These are phyloP conservation scores for Zapornia atra DNA, from an alignment of 2,113 vertebrate species.

Conservation along the genomic window DNA sequence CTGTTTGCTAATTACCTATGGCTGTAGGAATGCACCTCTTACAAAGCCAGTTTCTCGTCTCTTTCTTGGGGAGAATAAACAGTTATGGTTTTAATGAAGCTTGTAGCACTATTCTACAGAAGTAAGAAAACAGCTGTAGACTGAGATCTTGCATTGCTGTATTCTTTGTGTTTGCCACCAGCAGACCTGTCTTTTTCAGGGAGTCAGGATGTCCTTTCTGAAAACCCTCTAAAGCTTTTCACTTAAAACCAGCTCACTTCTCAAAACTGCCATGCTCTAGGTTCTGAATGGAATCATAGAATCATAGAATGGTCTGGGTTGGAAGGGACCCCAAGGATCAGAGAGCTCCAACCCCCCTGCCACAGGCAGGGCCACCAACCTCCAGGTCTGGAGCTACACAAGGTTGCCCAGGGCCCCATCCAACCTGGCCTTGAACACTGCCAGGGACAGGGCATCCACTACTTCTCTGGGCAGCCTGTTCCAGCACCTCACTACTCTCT, in stretches of 20 bases:
- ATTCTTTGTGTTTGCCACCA: neutral
- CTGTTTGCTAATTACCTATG: constrained; percentile 31
- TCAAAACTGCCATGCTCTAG: neutral
- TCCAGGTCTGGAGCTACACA: too few species aligned
- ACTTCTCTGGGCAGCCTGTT: too few species aligned
- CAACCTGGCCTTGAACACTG: too few species aligned
- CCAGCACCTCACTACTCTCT: too few species aligned
- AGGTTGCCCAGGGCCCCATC: too few species aligned
- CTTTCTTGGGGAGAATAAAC: neutral
- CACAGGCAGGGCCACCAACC: too few species aligned
- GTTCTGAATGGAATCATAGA: too few species aligned
- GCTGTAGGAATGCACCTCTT: constrained; percentile 21
- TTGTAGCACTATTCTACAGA: neutral
- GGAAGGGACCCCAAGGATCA: too few species aligned
- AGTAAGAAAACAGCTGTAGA: neutral
- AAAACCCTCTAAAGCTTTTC: neutral
- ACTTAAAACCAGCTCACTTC: neutral
- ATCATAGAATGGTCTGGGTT: too few species aligned
- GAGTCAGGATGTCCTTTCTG: neutral
- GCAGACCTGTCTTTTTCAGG: neutral
- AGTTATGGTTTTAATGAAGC: neutral
- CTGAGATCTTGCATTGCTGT: neutral
- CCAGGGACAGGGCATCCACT: too few species aligned
- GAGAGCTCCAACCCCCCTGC: too few species aligned
- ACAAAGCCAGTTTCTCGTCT: neutral